phyloP scores from a whole-genome alignment of 1,140 invertebrate species.

The Heliconius hermathena region DNA sequence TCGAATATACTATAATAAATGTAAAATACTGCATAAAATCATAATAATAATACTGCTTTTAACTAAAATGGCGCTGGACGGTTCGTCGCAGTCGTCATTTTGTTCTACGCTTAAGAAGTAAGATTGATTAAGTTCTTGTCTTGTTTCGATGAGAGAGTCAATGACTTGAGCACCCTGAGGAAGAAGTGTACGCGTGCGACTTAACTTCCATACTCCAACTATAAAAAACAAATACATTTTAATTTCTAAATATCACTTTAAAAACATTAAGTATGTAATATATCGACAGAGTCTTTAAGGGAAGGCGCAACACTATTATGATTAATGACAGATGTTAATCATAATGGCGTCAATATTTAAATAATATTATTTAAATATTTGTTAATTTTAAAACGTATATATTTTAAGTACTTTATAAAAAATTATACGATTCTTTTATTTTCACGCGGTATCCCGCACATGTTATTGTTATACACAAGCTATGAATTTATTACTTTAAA shows the following conservation, averaged over 20 bases:
- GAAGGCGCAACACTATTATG: no score
- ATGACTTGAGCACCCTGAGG: slow-evolving; percentile 35
- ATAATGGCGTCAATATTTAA: no score
- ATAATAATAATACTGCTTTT: slow-evolving; percentile 59
- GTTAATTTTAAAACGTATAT: no score
- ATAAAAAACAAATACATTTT: slow-evolving; percentile 21
- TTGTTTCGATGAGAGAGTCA: slow-evolving; percentile 25
- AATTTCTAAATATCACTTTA: background rate
- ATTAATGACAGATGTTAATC: no score
- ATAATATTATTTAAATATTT: no score
- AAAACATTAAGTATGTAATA: no score
- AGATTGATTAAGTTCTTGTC: slow-evolving; percentile 37
- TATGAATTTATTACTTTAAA: no score
- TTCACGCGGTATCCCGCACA: no score
- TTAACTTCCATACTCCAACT: slow-evolving; percentile 61
- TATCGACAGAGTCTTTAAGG: no score
- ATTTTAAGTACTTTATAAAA: no score
- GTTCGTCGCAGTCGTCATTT: slow-evolving; percentile 57
- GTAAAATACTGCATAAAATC: slow-evolving; percentile 44
- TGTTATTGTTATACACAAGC: no score
- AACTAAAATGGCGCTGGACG: slow-evolving; percentile 52
- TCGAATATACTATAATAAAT: background rate
- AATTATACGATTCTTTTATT: no score
- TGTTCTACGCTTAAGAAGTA: slow-evolving; percentile 49
- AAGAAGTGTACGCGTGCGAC: slow-evolving; percentile 46